These are phyloP conservation scores for Euleptes europaea DNA, from an alignment of 2,113 vertebrate genomes.

Conservation along the genomic window DNA sequence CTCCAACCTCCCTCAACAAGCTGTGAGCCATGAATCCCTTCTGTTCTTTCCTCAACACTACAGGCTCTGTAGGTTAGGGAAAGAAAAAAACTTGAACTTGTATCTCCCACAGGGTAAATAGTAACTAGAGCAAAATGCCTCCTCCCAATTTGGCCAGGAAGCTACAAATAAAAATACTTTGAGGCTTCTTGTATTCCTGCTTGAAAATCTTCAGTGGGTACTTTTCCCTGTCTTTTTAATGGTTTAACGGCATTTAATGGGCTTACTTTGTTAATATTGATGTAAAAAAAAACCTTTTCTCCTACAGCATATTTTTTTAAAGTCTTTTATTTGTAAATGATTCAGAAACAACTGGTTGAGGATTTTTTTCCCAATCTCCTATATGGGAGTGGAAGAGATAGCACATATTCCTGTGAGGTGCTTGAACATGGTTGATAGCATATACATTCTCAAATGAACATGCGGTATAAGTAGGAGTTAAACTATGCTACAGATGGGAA, in stretches of 20 bases:
- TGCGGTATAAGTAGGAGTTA: constrained; percentile 19
- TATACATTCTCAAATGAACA: constrained; percentile 21
- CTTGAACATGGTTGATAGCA: constrained; percentile 16
- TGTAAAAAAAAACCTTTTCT: constrained; percentile 34
- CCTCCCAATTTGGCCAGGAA: not conserved
- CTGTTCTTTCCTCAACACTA: not conserved
- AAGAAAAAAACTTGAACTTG: not conserved
- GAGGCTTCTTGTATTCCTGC: constrained; percentile 30
- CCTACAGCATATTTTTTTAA: constrained; percentile 25
- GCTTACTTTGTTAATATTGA: constrained; percentile 32
- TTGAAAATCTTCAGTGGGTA: constrained; percentile 28
- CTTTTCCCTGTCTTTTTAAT: constrained; percentile 18
- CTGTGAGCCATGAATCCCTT: not conserved
- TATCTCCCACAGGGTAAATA: not conserved
- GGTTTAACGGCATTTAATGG: constrained; percentile 39
- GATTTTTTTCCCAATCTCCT: constrained; percentile 8
- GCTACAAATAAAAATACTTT: constrained; percentile 49
- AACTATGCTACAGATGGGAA: constrained; percentile 42
- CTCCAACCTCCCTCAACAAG: not conserved
- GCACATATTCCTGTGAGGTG: constrained; percentile 1
- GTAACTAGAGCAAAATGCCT: not conserved
- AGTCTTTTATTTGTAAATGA: constrained; percentile 44
- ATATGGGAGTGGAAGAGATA: constrained; percentile 8
- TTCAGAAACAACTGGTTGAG: constrained; percentile 27
- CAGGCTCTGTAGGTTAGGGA: not conserved